Conservation (phyloP, 1,140 invertebrate genomes). For the Diuraphis noxia region DNA sequence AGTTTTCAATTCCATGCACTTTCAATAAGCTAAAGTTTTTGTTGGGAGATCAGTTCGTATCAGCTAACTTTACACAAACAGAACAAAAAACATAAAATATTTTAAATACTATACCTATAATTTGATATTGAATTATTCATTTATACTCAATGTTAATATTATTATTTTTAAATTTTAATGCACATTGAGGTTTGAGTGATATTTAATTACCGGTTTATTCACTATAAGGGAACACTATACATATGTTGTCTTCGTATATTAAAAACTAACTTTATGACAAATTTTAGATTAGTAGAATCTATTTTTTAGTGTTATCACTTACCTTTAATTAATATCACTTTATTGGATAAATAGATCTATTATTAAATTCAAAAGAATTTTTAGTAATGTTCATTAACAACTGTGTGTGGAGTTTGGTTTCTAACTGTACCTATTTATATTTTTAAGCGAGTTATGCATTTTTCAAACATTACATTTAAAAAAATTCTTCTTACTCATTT, state of each 20-base stretch:
- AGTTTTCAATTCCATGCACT: too few relatives aligned
- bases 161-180: not conserved
- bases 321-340: not conserved
- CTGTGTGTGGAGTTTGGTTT: not conserved
- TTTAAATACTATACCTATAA: not conserved
- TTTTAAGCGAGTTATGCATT: not conserved
- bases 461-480: not conserved
- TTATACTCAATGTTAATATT: not conserved
- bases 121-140: not conserved
- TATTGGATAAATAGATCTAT: not conserved
- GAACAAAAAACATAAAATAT: not conserved
- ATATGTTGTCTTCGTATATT: not conserved
- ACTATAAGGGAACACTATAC: not conserved
- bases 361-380: not conserved
- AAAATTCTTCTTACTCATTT: too few relatives aligned
- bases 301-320: not conserved
- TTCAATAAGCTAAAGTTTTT: not conserved
- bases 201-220: not conserved
- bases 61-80: not conserved
- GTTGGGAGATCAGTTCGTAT: not conserved
- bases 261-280: not conserved
- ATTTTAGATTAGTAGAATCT: not conserved
- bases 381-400: not conserved
- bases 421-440: not conserved
- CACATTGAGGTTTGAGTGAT: not conserved